A percentile compares a stretch with the other conserved stretches of the same genome.
Conservation (phyloP, 2,888 invertebrate genomes). For the Pogonocherus hispidulus region DNA sequence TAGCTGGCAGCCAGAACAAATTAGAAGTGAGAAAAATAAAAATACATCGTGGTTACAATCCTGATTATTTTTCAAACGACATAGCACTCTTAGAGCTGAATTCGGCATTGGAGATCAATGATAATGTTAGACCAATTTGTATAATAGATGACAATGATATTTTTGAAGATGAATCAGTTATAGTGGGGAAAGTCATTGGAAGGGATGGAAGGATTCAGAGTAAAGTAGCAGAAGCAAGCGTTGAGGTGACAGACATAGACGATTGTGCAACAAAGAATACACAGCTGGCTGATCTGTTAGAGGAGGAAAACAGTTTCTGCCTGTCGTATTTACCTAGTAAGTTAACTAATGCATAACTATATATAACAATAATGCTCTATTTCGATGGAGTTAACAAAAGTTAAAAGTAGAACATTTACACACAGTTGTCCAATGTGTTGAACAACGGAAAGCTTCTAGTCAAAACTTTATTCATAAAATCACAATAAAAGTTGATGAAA, state of each 20-base stretch:
- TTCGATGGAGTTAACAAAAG: no score
- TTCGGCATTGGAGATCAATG: slow-evolving; percentile 68
- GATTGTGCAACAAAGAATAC: slow-evolving; percentile 43
- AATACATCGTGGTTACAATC: slow-evolving; percentile 72
- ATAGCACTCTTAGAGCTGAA: slow-evolving; percentile 70
- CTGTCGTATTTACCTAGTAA: slow-evolving; percentile 50
- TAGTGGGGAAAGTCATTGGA: slow-evolving; percentile 48
- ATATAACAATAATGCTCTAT: no score
- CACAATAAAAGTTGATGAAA: no score
- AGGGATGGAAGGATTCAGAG: slow-evolving; percentile 27
- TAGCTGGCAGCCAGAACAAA: slow-evolving; percentile 33
- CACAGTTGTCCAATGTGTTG: no score
- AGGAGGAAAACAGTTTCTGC: slow-evolving; percentile 48
- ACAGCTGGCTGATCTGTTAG: slow-evolving; percentile 36
- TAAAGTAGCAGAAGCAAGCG: slow-evolving; percentile 38
- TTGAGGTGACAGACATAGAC: slow-evolving; percentile 35
- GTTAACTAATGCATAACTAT: no score
- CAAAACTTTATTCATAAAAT: no score
- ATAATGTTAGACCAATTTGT: slow-evolving; percentile 72
- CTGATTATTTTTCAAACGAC: slow-evolving; percentile 70
- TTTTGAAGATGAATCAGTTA: slow-evolving; percentile 22
- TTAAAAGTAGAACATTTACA: no score
- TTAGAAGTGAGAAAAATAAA: slow-evolving; percentile 67
- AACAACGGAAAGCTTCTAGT: no score
- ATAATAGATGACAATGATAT: slow-evolving; percentile 55